Percentiles rank a stretch among this genome's conserved stretches.
Conservation (phyloP, 2,113 vertebrate genomes). For the Campylorhamphus procurvoides region DNA sequence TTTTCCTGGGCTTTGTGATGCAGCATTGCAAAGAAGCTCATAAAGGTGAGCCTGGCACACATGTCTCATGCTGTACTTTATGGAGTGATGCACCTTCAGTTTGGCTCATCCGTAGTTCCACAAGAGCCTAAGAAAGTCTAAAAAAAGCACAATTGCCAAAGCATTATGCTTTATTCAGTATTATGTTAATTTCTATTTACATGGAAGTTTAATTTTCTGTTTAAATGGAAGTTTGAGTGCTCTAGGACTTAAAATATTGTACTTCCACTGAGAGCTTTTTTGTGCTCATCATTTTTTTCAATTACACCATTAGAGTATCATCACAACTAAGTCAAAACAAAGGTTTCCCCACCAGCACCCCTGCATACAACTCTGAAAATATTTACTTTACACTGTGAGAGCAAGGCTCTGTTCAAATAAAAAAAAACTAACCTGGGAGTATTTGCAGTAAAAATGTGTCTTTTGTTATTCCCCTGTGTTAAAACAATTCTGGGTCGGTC, state of each 20-base stretch:
- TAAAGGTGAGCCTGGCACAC: background rate
- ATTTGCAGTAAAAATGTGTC: background rate
- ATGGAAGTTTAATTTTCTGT: background rate
- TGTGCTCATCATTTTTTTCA: background rate
- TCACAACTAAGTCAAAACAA: background rate
- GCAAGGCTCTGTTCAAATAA: background rate
- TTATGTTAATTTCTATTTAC: background rate
- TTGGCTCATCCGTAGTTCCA: background rate
- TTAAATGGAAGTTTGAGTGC: background rate
- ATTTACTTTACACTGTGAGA: slow-evolving; percentile 3
- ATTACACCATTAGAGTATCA: background rate
- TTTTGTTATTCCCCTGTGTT: slow-evolving; percentile 24
- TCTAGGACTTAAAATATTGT: background rate
- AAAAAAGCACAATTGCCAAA: background rate
- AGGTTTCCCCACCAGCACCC: background rate
- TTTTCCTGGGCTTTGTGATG: background rate
- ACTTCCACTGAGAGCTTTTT: background rate
- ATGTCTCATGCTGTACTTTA: background rate
- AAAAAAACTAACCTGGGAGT: background rate
- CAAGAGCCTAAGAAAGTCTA: background rate
- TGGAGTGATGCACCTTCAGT: background rate
- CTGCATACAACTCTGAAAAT: background rate
- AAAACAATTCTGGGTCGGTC: background rate
- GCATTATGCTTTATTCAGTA: background rate
- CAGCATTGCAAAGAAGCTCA: background rate